phyloP scores from a whole-genome alignment of 1,140 invertebrate species.

The Solenopsis invicta region DNA sequence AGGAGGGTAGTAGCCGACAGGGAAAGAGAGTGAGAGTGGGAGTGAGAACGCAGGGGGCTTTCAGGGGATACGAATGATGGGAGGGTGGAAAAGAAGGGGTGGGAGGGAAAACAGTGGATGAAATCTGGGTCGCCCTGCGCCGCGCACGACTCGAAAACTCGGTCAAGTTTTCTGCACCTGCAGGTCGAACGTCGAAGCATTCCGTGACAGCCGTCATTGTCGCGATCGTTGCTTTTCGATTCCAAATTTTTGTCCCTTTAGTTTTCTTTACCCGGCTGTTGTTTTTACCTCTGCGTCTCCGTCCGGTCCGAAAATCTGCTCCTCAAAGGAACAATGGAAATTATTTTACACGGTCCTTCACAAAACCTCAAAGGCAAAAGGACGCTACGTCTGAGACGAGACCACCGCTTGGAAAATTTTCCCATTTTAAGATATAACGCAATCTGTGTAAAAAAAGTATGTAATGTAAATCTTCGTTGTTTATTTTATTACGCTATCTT shows the following conservation, averaged over 20 bases:
- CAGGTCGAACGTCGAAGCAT: slow-evolving; percentile 74
- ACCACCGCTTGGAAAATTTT: slow-evolving; percentile 9
- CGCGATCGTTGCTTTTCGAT: slow-evolving; percentile 45
- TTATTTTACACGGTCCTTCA: slow-evolving; percentile 16
- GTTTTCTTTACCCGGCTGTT: not conserved
- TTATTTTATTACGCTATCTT: not conserved
- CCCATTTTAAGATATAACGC: not conserved
- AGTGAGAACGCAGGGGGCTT: slow-evolving; percentile 8
- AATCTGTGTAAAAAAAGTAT: not conserved
- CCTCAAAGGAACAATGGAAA: slow-evolving; percentile 28
- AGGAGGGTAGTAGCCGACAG: slow-evolving; percentile 46
- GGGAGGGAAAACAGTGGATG: slow-evolving; percentile 34
- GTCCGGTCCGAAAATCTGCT: slow-evolving; percentile 17
- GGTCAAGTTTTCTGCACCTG: slow-evolving; percentile 85
- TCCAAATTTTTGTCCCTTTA: slow-evolving; percentile 20
- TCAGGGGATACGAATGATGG: slow-evolving; percentile 48
- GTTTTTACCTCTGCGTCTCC: not conserved
- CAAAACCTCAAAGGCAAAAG: slow-evolving; percentile 21
- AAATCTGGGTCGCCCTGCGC: slow-evolving; percentile 81
- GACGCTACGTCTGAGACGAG: not conserved
- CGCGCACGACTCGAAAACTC: slow-evolving; percentile 81
- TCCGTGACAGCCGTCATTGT: slow-evolving; percentile 49
- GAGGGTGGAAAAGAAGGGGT: slow-evolving; percentile 8
- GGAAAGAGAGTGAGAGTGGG: slow-evolving; percentile 21
- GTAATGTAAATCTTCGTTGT: not conserved